Evolutionary conservation across 2,113 vertebrate species (phyloP).

Genomic region (Gadus chalcogrammus): DNA sequence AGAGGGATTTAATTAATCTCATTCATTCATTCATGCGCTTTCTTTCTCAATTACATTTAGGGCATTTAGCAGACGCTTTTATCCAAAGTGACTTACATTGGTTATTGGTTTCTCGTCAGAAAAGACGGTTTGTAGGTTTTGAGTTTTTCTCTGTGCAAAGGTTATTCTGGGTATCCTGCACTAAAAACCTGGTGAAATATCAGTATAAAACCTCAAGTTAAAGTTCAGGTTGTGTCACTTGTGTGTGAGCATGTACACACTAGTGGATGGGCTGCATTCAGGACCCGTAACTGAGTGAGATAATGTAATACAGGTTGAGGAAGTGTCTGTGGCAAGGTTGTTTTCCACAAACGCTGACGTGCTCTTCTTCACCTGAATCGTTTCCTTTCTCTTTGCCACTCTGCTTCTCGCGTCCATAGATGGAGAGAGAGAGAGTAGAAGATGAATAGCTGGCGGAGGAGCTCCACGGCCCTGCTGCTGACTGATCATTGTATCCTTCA

Average conservation of each 20-base stretch:
- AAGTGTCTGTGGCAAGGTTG: no score
- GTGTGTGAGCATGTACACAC: constrained; percentile 7
- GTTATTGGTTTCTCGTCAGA: constrained; percentile 38
- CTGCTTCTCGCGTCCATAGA: background rate
- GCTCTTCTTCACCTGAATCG: no score
- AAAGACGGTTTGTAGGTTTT: constrained; percentile 31
- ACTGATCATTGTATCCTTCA: no score
- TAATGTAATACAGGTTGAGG: no score
- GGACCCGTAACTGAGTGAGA: no score
- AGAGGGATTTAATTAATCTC: constrained; percentile 14
- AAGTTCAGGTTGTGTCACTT: constrained; percentile 28
- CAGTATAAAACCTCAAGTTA: constrained; percentile 45
- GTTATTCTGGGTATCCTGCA: constrained; percentile 38
- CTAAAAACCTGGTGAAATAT: constrained; percentile 53
- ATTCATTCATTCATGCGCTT: constrained; percentile 42
- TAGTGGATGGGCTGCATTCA: background rate
- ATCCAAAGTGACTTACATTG: no score
- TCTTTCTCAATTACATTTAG: background rate
- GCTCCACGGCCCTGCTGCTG: no score
- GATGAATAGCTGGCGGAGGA: no score
- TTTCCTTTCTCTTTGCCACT: background rate
- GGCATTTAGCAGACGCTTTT: no score
- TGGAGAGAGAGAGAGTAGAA: background rate
- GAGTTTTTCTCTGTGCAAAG: constrained; percentile 24
- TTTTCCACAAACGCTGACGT: no score